These are phyloP conservation scores for Penaeus monodon DNA, from an alignment of 2,888 invertebrate genomes.

Conservation along the genomic window DNA sequence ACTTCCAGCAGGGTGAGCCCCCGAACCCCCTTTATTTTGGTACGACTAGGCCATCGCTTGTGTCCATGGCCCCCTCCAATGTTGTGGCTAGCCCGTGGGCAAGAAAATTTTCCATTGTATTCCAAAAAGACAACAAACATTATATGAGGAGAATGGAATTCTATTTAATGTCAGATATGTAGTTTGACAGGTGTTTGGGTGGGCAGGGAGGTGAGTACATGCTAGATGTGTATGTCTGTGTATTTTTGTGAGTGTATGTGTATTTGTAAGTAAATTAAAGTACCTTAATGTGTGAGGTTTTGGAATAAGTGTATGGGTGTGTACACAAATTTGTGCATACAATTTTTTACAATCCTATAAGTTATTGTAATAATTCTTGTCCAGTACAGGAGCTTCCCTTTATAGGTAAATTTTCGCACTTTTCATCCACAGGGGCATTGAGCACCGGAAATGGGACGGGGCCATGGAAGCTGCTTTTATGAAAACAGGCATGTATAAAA, in stretches of 20 bases:
- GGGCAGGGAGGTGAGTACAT: too few species aligned
- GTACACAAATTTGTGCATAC: too few species aligned
- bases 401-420: conserved; percentile 85
- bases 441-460: conserved; percentile 83
- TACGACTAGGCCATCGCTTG: conserved; percentile 91
- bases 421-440: conserved; percentile 86
- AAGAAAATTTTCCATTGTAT: not conserved
- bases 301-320: too few species aligned
- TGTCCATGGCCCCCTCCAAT: conserved; percentile 98
- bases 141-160: not conserved
- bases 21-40: conserved; percentile 94
- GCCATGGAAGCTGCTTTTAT: conserved; percentile 92
- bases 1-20: conserved; percentile 81
- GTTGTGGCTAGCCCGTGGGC: conserved; percentile 80
- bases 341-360: too few species aligned
- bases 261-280: too few species aligned
- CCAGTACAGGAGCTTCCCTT: conserved; percentile 32
- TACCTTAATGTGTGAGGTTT: too few species aligned
- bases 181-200: too few species aligned
- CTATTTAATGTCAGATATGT: too few species aligned
- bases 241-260: too few species aligned
- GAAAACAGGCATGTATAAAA: conserved; percentile 95
- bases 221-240: too few species aligned
- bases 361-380: too few species aligned
- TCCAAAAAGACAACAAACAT: too few species aligned